phyloP scores from a whole-genome alignment of 2,888 invertebrate genomes.

The Melinaea marsaeus region DNA sequence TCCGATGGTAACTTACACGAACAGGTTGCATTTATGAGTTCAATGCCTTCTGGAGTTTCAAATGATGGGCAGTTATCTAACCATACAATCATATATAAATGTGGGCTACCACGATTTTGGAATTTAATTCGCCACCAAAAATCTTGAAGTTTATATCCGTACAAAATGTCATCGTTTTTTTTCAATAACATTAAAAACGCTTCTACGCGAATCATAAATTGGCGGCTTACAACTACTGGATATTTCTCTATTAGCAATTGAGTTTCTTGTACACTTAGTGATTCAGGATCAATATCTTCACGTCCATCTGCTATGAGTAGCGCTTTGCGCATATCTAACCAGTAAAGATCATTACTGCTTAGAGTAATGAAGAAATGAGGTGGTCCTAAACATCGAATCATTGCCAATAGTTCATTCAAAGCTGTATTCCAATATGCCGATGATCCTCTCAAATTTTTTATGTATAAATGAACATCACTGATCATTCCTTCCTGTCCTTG shows the following conservation, averaged over 20 bases:
- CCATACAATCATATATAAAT: no score
- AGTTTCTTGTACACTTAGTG: conserved; percentile 23
- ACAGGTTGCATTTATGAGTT: no score
- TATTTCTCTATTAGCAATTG: conserved; percentile 21
- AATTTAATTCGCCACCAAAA: conserved; percentile 32
- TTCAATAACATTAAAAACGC: conserved; percentile 29
- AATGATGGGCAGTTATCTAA: no score
- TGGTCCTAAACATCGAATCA: conserved; percentile 37
- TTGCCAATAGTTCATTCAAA: conserved; percentile 35
- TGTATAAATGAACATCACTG: conserved; percentile 14
- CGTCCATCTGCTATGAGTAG: conserved; percentile 33
- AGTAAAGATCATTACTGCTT: conserved; percentile 36
- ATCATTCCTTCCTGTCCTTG: conserved; percentile 17
- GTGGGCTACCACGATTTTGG: conserved; percentile 30
- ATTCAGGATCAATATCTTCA: conserved; percentile 21
- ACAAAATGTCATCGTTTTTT: conserved; percentile 26
- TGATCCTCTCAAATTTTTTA: no score
- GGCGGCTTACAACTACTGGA: conserved; percentile 27
- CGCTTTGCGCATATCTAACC: conserved; percentile 34
- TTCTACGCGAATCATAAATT: conserved; percentile 25
- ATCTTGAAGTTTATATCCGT: conserved; percentile 28
- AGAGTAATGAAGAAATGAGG: conserved; percentile 37
- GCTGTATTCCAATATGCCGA: no score
- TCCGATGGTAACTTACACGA: no score
- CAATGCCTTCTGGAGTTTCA: no score